These are phyloP conservation scores for Rhagium mordax DNA, from an alignment of 2,888 invertebrate genomes.

Conservation along the genomic window DNA sequence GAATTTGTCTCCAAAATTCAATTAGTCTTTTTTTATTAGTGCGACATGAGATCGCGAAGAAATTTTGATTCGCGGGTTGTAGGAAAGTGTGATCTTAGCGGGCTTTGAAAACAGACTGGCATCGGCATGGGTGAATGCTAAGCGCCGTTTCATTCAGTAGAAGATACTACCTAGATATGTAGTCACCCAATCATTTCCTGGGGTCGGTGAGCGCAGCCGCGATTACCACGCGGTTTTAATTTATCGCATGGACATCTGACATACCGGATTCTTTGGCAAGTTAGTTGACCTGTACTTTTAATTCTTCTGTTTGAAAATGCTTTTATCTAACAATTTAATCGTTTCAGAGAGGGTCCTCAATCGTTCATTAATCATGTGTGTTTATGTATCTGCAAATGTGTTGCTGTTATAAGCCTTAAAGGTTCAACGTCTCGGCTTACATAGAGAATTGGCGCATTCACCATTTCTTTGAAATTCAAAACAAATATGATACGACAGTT, in stretches of 20 bases:
- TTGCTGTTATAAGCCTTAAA: background rate
- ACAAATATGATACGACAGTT: background rate
- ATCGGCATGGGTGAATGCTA: conserved; percentile 55
- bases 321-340: background rate
- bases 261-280: conserved; percentile 45
- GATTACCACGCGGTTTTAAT: conserved; percentile 40
- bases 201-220: conserved; percentile 54
- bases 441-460: background rate
- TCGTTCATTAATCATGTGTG: background rate
- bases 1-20: background rate
- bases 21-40: background rate
- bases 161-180: conserved; percentile 60
- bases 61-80: background rate
- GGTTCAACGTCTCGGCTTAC: background rate
- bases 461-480: background rate
- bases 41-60: background rate
- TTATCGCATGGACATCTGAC: conserved; percentile 20
- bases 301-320: background rate
- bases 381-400: background rate
- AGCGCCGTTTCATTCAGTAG: conserved; percentile 51
- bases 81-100: conserved; percentile 54
- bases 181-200: conserved; percentile 60
- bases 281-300: conserved; percentile 25
- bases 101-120: conserved; percentile 62
- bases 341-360: background rate